A percentile compares a stretch with the other conserved stretches of the same genome.
Evolutionary conservation across 2,113 vertebrate species (phyloP).

Genomic region (Microtus richardsoni): DNA sequence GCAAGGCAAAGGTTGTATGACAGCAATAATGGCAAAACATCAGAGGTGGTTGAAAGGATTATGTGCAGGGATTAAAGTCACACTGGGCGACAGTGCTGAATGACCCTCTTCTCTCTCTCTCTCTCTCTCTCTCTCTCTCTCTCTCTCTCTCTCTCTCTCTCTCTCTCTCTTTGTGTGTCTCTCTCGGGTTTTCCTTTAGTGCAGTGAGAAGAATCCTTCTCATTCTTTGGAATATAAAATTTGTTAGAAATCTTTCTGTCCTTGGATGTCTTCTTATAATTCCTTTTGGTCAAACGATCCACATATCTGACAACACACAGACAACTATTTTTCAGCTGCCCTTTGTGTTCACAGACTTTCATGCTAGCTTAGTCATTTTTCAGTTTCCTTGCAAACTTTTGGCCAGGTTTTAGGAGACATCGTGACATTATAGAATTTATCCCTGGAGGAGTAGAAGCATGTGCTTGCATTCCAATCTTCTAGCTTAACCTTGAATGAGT

Average conservation of each 20-base stretch:
- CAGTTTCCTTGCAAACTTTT: neutral
- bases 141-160: no score
- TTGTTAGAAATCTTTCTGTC: neutral
- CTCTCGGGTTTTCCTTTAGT: neutral
- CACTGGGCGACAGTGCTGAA: neutral
- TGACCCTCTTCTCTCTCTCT: neutral
- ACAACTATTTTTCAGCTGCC: neutral
- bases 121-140: neutral
- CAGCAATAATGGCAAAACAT: neutral
- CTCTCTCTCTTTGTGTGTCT: neutral
- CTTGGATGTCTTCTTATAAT: neutral
- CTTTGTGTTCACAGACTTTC: neutral
- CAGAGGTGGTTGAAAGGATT: neutral
- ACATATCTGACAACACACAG: neutral
- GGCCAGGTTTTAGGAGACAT: neutral
- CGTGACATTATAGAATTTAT: neutral
- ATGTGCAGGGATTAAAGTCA: accelerated
- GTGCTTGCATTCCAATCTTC: neutral
- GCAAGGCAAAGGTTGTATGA: neutral
- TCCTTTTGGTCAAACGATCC: neutral
- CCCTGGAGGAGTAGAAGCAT: neutral
- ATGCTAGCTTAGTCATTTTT: neutral
- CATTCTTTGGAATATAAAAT: neutral
- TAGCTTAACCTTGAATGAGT: neutral
- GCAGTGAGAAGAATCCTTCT: neutral